Conservation (phyloP, 2,888 invertebrate species). For the Camptogramma bilineatum region DNA sequence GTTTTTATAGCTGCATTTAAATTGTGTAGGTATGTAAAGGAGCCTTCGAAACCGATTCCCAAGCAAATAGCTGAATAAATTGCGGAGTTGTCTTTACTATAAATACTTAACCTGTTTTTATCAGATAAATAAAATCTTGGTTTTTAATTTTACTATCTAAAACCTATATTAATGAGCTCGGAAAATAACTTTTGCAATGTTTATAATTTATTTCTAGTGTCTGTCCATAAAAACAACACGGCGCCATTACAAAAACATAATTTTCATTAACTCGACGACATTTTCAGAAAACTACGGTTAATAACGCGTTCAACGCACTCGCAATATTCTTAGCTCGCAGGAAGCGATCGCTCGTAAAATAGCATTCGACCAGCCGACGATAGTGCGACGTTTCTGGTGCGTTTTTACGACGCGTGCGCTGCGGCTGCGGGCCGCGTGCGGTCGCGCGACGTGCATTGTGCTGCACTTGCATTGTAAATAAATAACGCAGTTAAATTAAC, state of each 20-base stretch:
- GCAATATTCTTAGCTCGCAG: constrained; percentile 56
- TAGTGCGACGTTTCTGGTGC: constrained; percentile 48
- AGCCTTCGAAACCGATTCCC: constrained; percentile 30
- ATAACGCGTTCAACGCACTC: constrained; percentile 45
- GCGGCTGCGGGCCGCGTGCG: constrained; percentile 46
- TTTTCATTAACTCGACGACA: background rate
- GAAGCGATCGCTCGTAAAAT: constrained; percentile 64
- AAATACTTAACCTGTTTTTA: constrained; percentile 1
- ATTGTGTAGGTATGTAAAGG: constrained; percentile 35
- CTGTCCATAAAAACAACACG: background rate
- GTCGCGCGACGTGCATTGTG: constrained; percentile 49
- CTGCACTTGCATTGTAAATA: constrained; percentile 49
- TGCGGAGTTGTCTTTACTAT: background rate
- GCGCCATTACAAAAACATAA: background rate
- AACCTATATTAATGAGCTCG: background rate
- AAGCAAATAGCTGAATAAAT: constrained; percentile 22
- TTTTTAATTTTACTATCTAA: background rate
- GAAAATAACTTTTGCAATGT: constrained; percentile 3
- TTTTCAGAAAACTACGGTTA: constrained; percentile 19
- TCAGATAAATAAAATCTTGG: background rate
- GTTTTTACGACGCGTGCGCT: constrained; percentile 53
- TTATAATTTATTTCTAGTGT: background rate
- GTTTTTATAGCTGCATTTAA: constrained; percentile 36
- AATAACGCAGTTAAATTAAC: constrained; percentile 55
- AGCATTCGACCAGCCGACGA: constrained; percentile 49